Base-by-base conservation (phyloP, 2,113 vertebrate species). In the Glaucomys volans region DNA sequence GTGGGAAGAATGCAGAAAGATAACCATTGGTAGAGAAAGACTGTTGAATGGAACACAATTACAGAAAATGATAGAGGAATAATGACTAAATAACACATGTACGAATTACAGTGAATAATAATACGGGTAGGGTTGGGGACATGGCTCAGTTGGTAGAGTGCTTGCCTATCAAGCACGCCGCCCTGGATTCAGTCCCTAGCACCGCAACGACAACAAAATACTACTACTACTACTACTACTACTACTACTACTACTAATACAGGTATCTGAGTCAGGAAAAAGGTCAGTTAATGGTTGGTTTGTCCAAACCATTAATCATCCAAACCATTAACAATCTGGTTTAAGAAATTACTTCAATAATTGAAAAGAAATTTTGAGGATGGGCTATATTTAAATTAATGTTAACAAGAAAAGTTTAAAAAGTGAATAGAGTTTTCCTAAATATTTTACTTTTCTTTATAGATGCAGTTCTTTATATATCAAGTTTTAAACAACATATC, bases 381-480 rank as follows among this genome's bases (percentile, higher is more conserved):
- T 87, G 22, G 17, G 30, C 26, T 62, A 42, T 75, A 91, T 44
- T 57, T 42, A 75, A 96, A 90, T 76, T 93, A 91, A 91, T 74
- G 28, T n/a, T 82, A 85, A 95, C 30, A 95, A 20, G 72, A 5
- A 64, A 90, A 90, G n/a, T 2, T 42, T 66, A 74, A 81, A 89
- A 47, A 40, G 59, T 82, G 13, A 47, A 90, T 30, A 37, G 50
- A 80, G 37, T 76, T 89, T 80, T 94, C 66, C 47, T 92, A 92
- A 86, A 81, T 54, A 80, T 95, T 90, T 80, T 59, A 64, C 71
- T 94, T 89, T 64, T 77, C n/a, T 95, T 93, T 95, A 91, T 8
- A 54, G 22, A 88, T 77, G 82, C 40, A 69, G 74, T 71, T 88
- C n/a, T 71, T 83, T 71, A 88, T 64, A 91, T 32, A 67, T 83